Evolutionary conservation across 30 jellyfish, hydroid and myxozoan species (phyloP), one percentile per base, ranked within the genome.

Genomic region (Nemopilema nomurai): DNA sequence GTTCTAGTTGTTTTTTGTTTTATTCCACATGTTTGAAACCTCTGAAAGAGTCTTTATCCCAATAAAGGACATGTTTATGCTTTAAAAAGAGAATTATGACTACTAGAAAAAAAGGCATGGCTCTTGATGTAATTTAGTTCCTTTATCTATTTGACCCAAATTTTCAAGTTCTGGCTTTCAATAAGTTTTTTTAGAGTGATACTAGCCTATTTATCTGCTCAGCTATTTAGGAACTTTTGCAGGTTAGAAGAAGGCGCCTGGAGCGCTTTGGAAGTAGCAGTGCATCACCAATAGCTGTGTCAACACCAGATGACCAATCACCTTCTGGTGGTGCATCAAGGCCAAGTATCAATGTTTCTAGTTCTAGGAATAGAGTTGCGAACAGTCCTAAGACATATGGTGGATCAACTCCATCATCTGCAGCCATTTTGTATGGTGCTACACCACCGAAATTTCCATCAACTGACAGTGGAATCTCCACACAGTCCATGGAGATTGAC

Each of bases 401-500:
- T 20, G 74, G 49, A 72, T 21, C 81, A 7, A 84, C 92, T 76
- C 97, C 97, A 68, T 79, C 97, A 6, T 90, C 97, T 4, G 90
- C 90, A 76, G 89, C 91, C 32, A 49, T 72, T 7, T 80, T 90
- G 28, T 90, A 90, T 85, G 96, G 96, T 51, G n/a, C 74, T 51
- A 28, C 97, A 20, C 97, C 92, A 13, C 89, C 89, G 6, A 69
- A 52, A 62, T 62, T 75, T 18, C 24, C 89, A 18, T 51, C 97
- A 25, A 28, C 74, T 27, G 97, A 90, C 41, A 90, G 97, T 74
- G 97, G 97, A 67, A 33, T 62, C 63, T 90, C 87, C 22, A 74
- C 98, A 17, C 98, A 92, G 51, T 83, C 98, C 16, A 87, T 92
- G 95, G 98, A 87, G 22, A 78, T 87, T 25, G 93, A 90, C 63